Percentiles rank a stretch among this genome's conserved stretches.
phyloP scores from a whole-genome alignment of 2,797 vertebrate genomes.

The Lithobates sylvaticus region DNA sequence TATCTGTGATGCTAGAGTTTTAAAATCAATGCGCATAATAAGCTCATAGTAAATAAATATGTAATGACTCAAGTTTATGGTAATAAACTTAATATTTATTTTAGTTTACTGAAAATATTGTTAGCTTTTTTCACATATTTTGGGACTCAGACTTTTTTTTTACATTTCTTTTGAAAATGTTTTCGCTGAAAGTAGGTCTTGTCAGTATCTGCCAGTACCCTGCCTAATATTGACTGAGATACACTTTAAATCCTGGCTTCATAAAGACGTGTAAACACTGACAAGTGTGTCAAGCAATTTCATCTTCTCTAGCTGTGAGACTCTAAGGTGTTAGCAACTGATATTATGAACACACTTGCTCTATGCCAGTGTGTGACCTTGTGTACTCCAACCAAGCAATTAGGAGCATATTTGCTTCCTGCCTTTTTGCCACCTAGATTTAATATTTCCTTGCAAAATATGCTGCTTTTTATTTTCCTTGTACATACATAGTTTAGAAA shows the following conservation, averaged over 20 bases:
- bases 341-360: slow-evolving; percentile 12
- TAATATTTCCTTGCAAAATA: not conserved
- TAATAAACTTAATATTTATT: not conserved
- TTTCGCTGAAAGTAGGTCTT: not conserved
- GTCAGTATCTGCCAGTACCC: slow-evolving; percentile 16
- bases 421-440: not conserved
- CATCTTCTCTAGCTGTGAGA: slow-evolving; percentile 7
- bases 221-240: slow-evolving; percentile 19
- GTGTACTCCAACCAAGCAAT: not conserved
- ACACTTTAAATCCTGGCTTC: slow-evolving; percentile 27
- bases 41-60: no score
- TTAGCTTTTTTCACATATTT: not conserved
- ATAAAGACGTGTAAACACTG: slow-evolving; percentile 31
- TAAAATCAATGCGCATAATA: no score
- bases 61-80: no score
- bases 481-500: not conserved
- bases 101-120: not conserved
- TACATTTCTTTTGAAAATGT: not conserved
- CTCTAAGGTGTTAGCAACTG: slow-evolving; percentile 12
- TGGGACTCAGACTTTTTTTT: not conserved
- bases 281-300: slow-evolving; percentile 26
- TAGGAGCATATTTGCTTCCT: not conserved
- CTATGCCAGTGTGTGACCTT: slow-evolving; percentile 5
- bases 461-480: not conserved
- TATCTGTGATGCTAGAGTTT: no score